These are phyloP conservation scores for Druon quercuslanigerum DNA, from an alignment of 1,140 invertebrate species.

Conservation along the genomic window DNA sequence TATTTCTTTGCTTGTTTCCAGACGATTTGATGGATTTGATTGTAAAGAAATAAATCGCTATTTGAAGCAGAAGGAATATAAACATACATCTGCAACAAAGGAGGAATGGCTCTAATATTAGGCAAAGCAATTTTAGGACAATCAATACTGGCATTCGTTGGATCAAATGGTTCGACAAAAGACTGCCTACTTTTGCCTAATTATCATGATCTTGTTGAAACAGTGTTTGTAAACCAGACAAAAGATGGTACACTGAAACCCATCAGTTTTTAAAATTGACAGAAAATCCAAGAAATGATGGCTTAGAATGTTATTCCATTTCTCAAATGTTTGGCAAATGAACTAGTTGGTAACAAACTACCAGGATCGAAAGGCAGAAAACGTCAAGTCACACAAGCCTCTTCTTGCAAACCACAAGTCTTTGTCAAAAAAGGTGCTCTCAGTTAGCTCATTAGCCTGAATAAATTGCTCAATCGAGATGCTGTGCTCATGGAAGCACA, in stretches of 20 bases:
- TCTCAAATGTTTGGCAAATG: no score
- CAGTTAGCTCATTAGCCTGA: conserved; percentile 31
- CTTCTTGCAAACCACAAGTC: conserved; percentile 19
- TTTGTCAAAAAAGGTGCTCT: conserved; percentile 3
- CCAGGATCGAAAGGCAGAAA: conserved; percentile 15
- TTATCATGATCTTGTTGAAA: no score
- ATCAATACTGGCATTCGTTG: not conserved
- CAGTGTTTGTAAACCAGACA: no score
- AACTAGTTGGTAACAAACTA: conserved; percentile 1
- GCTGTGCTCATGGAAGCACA: conserved; percentile 36
- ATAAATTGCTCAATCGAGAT: not conserved
- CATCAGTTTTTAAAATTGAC: no score
- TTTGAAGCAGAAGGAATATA: not conserved
- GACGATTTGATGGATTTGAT: not conserved
- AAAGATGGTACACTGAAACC: no score
- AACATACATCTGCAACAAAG: conserved; percentile 62
- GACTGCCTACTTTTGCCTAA: no score
- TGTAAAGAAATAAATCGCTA: not conserved
- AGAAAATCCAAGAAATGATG: no score
- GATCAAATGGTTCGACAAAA: no score
- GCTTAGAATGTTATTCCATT: no score
- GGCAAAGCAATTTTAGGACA: conserved; percentile 36
- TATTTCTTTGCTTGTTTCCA: not conserved
- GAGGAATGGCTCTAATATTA: conserved; percentile 62
- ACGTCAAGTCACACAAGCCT: not conserved